Evolutionary conservation across 2,113 vertebrate species (phyloP), one percentile per base, ranked within the genome.

Genomic region (Aythya baeri): DNA sequence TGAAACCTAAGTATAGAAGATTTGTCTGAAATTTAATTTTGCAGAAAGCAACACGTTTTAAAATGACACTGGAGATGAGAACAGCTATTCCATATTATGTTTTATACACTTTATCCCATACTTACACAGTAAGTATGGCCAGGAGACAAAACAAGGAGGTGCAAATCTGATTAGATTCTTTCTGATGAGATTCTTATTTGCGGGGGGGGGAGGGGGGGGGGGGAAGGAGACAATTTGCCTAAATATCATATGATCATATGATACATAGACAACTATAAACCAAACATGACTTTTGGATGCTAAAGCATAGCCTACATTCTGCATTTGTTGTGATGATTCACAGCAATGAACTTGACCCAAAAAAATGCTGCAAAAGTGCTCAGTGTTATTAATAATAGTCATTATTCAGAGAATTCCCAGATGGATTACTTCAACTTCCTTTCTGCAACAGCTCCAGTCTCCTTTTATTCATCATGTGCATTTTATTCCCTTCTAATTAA

Each of bases 401-500:
- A 89, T 75, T 84, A 65, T 85, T 87, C 66, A 83, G 89, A 94
- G 52, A 86, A 94, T 89, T 93, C 91, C 86, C 86, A 81, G 83
- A 36, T 59, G 81, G 44, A 89, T 92, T 93, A 52, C 79, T 88
- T 79, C 52, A 8, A 34, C 80, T 83, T 95, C 59, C 59, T 89
- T 94, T 91, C 57, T 91, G 59, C 67, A 74, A 36, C 43, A 57
- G 41, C 62, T 80, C 83, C 4, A 7, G 25, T 91, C 73, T 92
- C 44, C 79, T 74, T 91, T 86, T 75, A 75, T 91, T 87, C 78
- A 81, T 36, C 36, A 23, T 20, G 36, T 87, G 83, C 75, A 89
- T 93, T 95, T 95, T 82, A 85, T 85, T 95, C 68, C 31, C 55
- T 77, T 68, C 81, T 96, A 95, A 96, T 96, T 95, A 96, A 96